Percentiles rank a stretch among this genome's conserved stretches.
Conservation (phyloP, 2,113 vertebrate genomes). For the Hypanus sabinus region DNA sequence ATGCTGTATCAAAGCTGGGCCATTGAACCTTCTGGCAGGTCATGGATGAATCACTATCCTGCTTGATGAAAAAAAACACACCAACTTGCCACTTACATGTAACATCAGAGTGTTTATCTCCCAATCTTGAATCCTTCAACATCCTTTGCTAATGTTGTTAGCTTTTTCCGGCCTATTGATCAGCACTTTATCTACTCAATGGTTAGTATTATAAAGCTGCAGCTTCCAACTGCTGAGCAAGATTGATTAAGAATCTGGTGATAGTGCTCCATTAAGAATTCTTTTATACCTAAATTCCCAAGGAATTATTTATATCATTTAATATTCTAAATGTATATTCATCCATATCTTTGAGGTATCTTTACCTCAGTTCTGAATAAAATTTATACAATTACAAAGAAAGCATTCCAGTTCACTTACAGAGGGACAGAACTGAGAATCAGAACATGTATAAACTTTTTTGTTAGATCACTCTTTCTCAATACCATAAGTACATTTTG, state of each 20-base stretch:
- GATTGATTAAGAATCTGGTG: neutral
- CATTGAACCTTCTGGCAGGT: neutral
- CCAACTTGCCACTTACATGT: neutral
- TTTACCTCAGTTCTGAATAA: neutral
- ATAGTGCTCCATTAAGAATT: neutral
- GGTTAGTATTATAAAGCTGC: neutral
- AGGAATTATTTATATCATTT: neutral
- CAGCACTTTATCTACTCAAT: neutral
- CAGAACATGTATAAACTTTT: no score
- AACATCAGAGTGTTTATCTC: neutral
- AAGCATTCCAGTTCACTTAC: no score
- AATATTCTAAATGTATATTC: neutral
- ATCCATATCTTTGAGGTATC: neutral
- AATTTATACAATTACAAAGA: no score
- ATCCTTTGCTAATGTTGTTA: neutral
- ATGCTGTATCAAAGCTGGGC: neutral
- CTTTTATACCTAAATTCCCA: neutral
- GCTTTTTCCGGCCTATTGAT: constrained; percentile 6
- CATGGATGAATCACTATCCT: neutral
- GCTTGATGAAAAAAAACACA: neutral
- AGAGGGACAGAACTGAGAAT: no score
- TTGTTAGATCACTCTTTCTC: no score
- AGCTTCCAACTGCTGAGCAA: neutral
- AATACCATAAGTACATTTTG: no score
- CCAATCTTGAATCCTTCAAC: constrained; percentile 21